Evolutionary conservation across 2,888 invertebrate genomes (phyloP), one percentile per base, ranked within the genome.

Genomic region (Ctena decussata): DNA sequence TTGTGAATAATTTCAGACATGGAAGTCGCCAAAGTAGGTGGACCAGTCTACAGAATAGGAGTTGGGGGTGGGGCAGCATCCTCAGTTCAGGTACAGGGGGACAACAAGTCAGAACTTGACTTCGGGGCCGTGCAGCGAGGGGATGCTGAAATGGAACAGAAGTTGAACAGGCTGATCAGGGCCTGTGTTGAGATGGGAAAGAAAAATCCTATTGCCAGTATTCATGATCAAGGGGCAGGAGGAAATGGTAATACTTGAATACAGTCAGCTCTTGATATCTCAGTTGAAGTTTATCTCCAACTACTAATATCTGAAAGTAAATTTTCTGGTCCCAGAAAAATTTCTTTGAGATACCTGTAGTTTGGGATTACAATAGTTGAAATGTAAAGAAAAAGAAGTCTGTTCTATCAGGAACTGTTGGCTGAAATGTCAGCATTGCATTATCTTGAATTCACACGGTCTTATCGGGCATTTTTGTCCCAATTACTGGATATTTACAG

Each of bases 181-280:
- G 98, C 98, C 0, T 99, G 99, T 94, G 96, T 98, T 44, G 99
- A 99, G 96, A 96, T 97, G 94, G 97, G 97, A 0, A 96, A 97
- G 0, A 96, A 96, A 21, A 96, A 99, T 96, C 99, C 99, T 1
- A 98, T 99, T 92, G 97, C 97, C 92, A 98, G 99, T 97, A 99
- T 99, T 92, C 99, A 99, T 95, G 99, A 99, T 96, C 99, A 99
- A 97, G 99, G 99, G 30, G 99, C 99, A 12, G 99, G 99, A n/a
- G 99, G 99, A 71, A 97, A 96, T 93, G 96, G 96, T 96, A 80
- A 76, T 77, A 41, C 6, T 6, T 41, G 6, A n/a, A n/a, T n/a
- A n/a, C n/a, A n/a, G n/a, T n/a, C n/a, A n/a, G n/a, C n/a, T n/a
- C n/a, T n/a, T n/a, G n/a, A n/a, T n/a, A n/a, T n/a, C n/a, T n/a